Percentiles rank a stretch among this genome's conserved stretches.
Conservation (phyloP, 2,888 invertebrate species). For the Drosophila kuntzei region DNA sequence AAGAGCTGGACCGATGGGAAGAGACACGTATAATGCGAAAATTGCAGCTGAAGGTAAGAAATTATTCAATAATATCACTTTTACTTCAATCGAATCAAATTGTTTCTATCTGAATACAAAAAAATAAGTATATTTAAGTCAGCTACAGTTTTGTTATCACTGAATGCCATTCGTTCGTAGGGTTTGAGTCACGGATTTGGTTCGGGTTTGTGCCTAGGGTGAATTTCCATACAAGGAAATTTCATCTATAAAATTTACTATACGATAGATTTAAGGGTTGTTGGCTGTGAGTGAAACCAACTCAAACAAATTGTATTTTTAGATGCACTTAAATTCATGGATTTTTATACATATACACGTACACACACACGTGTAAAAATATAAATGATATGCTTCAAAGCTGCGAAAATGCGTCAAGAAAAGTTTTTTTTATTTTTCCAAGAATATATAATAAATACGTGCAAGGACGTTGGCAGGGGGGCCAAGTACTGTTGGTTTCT, state of each 20-base stretch:
- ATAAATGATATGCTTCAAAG: too few relatives aligned
- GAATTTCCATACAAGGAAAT: not conserved
- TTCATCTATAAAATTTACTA: not conserved
- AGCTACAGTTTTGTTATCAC: not conserved
- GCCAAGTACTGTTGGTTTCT: too few relatives aligned
- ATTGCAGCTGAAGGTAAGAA: slow-evolving; percentile 83
- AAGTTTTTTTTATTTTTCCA: too few relatives aligned
- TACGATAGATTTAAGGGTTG: not conserved
- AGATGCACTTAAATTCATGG: not conserved
- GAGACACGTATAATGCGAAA: slow-evolving; percentile 85
- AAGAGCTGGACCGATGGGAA: slow-evolving; percentile 87
- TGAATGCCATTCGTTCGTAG: not conserved
- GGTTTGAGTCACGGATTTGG: not conserved
- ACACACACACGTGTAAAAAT: too few relatives aligned
- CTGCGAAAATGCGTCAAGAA: too few relatives aligned
- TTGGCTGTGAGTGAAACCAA: not conserved
- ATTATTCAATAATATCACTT: not conserved
- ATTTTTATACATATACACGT: too few relatives aligned
- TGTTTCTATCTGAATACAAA: too few relatives aligned
- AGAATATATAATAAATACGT: too few relatives aligned
- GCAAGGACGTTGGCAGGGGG: too few relatives aligned
- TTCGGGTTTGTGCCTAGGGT: not conserved
- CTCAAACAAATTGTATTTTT: not conserved
- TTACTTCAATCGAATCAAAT: too few relatives aligned
- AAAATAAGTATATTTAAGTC: not conserved